Evolutionary conservation across 2,797 vertebrate genomes (phyloP).

Genomic region (Chlorospingus flavigularis): DNA sequence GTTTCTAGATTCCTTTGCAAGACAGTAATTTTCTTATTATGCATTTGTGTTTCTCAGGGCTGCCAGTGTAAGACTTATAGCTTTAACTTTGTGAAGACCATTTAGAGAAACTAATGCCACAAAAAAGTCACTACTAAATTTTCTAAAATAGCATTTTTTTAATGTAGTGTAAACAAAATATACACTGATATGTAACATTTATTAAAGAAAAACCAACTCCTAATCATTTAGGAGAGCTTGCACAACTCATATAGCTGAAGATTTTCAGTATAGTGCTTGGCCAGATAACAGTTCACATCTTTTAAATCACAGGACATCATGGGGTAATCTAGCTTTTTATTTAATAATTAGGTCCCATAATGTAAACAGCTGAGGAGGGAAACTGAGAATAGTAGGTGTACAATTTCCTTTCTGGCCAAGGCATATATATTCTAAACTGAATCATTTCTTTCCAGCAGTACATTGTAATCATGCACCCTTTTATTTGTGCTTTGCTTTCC

Average conservation of each 20-base stretch:
- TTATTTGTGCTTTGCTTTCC: not conserved
- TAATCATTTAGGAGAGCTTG: not conserved
- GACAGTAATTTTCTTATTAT: not conserved
- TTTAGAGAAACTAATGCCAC: not conserved
- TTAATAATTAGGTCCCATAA: not conserved
- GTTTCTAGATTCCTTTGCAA: not conserved
- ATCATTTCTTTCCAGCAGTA: not conserved
- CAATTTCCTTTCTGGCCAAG: constrained; percentile 36
- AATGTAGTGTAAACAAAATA: not conserved
- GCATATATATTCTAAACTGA: not conserved
- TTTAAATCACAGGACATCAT: not conserved
- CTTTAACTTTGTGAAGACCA: not conserved
- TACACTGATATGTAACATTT: not conserved
- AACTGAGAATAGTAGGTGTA: constrained; percentile 24
- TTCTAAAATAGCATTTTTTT: not conserved
- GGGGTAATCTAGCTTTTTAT: not conserved
- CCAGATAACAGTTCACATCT: not conserved
- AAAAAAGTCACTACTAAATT: not conserved
- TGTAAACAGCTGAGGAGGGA: not conserved
- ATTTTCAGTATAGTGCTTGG: not conserved
- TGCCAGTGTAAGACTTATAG: not conserved
- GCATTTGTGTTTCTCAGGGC: not conserved
- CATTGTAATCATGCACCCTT: not conserved
- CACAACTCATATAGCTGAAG: not conserved
- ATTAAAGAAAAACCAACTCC: not conserved